Evolutionary conservation across 2,797 vertebrate species (phyloP), one percentile per base, ranked within the genome.

Genomic region (Hippopotamyrus pictus): DNA sequence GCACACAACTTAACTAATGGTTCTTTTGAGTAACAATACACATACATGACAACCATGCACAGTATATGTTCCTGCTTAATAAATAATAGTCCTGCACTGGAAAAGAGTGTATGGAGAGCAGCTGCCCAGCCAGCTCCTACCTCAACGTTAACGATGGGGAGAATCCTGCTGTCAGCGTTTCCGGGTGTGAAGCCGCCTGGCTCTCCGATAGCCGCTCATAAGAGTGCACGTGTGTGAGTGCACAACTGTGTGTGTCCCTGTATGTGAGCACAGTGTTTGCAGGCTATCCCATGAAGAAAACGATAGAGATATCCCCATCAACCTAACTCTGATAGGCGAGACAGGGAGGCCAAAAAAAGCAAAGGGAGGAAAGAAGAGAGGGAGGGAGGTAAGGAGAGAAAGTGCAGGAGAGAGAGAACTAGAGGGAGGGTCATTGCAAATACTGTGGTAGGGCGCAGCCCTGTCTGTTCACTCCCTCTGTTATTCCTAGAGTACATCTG

Each of bases 271-370:
- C 73, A 87, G 86, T 82, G 51, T 82, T 50, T 73, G 76, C 44
- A 5, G 44, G 51, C 9, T 59, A 51, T 44, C 29, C 51, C 85
- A 41, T 3, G 22, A 44, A 25, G 48, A 48, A 48, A 50, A 33
- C 90, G 87, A 91, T 87, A 86, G 90, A 91, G 88, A 89, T 89
- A 90, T 89, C 37, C 88, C 88, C 89, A 91, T 90, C 1, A 0
- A 76, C 51, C 88, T 1, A n/a, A 90, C 90, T 90, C 90, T 94
- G 93, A 94, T 93, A 90, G 91, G 92, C 92, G 94, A 94, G 92
- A 92, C 91, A 92, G 92, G 92, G 82, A 82, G 62, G 53, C 87
- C 12, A 41, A 6, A 37, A 44, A 83, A 89, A 46, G 82, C 82
- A n/a, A 44, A 50, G 41, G 69, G 69, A 50, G 59, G 79, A 48